Conservation (phyloP, 2,888 invertebrate genomes). For the Agriopis leucophaearia region DNA sequence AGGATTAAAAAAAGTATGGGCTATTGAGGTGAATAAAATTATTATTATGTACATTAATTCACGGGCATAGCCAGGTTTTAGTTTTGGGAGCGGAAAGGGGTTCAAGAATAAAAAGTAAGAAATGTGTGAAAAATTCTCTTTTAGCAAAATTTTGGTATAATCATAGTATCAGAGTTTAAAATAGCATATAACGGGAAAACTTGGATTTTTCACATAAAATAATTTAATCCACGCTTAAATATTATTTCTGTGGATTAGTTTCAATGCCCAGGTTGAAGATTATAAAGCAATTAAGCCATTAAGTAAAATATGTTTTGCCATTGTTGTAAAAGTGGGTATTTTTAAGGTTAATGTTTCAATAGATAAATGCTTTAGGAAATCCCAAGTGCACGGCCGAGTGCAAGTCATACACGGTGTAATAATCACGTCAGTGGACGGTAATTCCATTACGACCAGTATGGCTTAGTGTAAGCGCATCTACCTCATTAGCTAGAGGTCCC, state of each 20-base stretch:
- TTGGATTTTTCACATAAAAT: not conserved
- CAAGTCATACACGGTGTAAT: not conserved
- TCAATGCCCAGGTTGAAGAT: not conserved
- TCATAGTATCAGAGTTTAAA: not conserved
- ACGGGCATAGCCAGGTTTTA: too few species aligned
- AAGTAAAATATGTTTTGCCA: slow-evolving; percentile 5
- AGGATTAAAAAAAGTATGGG: too few species aligned
- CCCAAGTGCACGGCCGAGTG: not conserved
- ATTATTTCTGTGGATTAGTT: not conserved
- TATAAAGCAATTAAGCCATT: slow-evolving; percentile 4
- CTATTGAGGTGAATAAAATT: too few species aligned
- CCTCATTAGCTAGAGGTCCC: too few species aligned
- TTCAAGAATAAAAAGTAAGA: too few species aligned
- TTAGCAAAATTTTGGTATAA: not conserved
- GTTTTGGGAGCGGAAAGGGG: too few species aligned
- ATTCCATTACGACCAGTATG: too few species aligned
- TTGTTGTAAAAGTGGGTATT: slow-evolving; percentile 7
- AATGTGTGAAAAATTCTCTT: too few species aligned
- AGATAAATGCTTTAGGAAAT: slow-evolving; percentile 10
- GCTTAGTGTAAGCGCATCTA: too few species aligned
- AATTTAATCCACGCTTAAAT: too few species aligned
- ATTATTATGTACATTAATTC: too few species aligned
- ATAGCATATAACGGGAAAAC: not conserved
- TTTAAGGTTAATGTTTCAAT: not conserved
- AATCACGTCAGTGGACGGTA: not conserved